Conservation (phyloP, 2,113 vertebrate species). For the Triplophysa rosa region DNA sequence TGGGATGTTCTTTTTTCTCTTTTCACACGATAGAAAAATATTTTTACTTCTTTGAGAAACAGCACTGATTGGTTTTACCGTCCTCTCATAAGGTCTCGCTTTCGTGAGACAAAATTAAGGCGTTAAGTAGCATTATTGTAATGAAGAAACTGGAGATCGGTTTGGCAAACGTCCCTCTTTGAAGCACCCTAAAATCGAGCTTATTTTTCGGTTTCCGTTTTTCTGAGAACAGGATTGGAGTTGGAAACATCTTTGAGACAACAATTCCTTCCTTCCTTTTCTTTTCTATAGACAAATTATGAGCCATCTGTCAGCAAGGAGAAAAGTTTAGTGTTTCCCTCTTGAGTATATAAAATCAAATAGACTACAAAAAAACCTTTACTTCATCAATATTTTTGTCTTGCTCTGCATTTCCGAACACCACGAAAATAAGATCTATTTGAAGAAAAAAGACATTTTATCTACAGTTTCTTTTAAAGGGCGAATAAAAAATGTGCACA, state of each 20-base stretch:
- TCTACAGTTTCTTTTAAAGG: not conserved
- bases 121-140: constrained; percentile 41
- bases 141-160: constrained; percentile 42
- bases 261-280: constrained; percentile 8
- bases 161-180: constrained; percentile 45
- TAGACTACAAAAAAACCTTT: not conserved
- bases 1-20: constrained; percentile 22
- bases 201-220: constrained; percentile 33
- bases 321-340: constrained; percentile 22
- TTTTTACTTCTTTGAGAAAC: constrained; percentile 47
- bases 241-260: constrained; percentile 35
- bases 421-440: not conserved
- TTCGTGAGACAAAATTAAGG: constrained; percentile 50
- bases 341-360: constrained; percentile 4
- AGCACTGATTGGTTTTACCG: constrained; percentile 22
- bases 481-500: too few relatives aligned
- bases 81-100: not conserved
- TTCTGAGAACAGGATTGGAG: constrained; percentile 7
- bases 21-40: constrained; percentile 56
- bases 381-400: not conserved
- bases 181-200: constrained; percentile 36
- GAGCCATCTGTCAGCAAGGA: constrained; percentile 27
- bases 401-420: not conserved
- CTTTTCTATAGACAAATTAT: constrained; percentile 10
- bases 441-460: constrained; percentile 3